Conservation (phyloP, 2,113 vertebrate genomes). For the Taurulus bubalis region DNA sequence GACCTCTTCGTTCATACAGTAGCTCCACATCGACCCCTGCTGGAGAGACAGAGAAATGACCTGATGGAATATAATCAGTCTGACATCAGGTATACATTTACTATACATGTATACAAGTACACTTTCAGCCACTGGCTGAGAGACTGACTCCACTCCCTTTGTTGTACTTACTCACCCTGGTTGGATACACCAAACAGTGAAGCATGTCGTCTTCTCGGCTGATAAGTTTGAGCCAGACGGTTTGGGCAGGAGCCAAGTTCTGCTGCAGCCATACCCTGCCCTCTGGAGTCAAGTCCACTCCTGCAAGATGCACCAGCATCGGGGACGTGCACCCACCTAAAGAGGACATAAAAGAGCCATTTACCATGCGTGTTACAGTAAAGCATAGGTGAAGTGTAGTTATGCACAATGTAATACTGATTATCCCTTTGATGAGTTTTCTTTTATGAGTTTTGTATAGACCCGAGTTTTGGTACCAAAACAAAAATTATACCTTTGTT, state of each 20-base stretch:
- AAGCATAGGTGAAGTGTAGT: background rate
- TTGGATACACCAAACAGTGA: slow-evolving; percentile 88
- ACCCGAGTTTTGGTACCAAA: background rate
- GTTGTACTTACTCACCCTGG: slow-evolving; percentile 83
- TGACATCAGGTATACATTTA: background rate
- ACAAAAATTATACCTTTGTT: background rate
- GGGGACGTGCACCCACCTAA: slow-evolving; percentile 80
- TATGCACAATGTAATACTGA: background rate
- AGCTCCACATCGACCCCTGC: slow-evolving; percentile 85
- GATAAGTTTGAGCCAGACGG: slow-evolving; percentile 92
- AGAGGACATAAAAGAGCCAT: slow-evolving; percentile 1
- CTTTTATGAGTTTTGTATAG: no score
- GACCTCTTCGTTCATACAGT: slow-evolving; percentile 90
- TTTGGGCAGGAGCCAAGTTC: slow-evolving; percentile 83
- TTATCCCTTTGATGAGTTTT: background rate
- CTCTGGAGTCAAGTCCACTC: slow-evolving; percentile 88
- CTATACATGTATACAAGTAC: background rate
- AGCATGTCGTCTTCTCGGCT: slow-evolving; percentile 85
- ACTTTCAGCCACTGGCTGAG: background rate
- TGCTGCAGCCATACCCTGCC: slow-evolving; percentile 85
- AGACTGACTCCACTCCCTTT: background rate
- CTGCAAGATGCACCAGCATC: slow-evolving; percentile 88
- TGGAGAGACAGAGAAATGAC: slow-evolving; percentile 37
- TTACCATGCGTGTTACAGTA: background rate
- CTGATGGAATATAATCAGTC: background rate